Evolutionary conservation across 1,140 invertebrate species (phyloP), one percentile per base, ranked within the genome.

Genomic region (Holotrichia oblita): DNA sequence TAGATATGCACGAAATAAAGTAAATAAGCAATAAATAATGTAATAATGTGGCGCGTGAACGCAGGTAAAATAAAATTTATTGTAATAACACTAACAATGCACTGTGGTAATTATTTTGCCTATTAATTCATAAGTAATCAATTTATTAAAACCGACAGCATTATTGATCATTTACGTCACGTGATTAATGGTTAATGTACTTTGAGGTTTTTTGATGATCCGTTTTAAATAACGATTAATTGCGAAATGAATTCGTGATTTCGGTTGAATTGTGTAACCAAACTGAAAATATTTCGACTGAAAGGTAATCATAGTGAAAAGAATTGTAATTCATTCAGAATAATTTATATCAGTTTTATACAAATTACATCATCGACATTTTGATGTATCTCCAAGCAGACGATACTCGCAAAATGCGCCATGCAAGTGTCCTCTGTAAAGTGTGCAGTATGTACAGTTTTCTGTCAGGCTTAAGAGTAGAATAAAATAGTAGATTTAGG

Each of bases 1-100:
- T 17, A 44, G 40, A 27, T 72, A 27, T 55, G 17, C 14, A 14
- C 14, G 8, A 69, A 69, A 69, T 34, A 69, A 69, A 69, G 61
- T 69, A 74, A 40, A 40, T 40, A 74, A 74, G 40, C 73, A 34
- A 74, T 74, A 74, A 74, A 74, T 74, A 74, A 74, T 44, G 40
- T 20, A 74, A 40, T 40, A 42, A 74, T 42, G 73, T 20, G 73
- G 12, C 34, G 9, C 20, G 61, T 22, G 61, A 69, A 69, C 22
- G 22, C 22, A 34, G 61, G 61, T 69, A 69, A 74, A 74, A 74
- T 42, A 74, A 74, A 74, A 74, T 74, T 74, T 74, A 74, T n/a
- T 44, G 61, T 69, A 69, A 69, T 69, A 24, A 22, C 14, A 22
- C 48, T 55, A 55, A 7, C 48, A 2, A 55, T 14, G 14, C 48